Percentiles rank a stretch among this genome's conserved stretches.
Conservation (phyloP, 2,797 vertebrate genomes). For the Philypnodon macrostomus region DNA sequence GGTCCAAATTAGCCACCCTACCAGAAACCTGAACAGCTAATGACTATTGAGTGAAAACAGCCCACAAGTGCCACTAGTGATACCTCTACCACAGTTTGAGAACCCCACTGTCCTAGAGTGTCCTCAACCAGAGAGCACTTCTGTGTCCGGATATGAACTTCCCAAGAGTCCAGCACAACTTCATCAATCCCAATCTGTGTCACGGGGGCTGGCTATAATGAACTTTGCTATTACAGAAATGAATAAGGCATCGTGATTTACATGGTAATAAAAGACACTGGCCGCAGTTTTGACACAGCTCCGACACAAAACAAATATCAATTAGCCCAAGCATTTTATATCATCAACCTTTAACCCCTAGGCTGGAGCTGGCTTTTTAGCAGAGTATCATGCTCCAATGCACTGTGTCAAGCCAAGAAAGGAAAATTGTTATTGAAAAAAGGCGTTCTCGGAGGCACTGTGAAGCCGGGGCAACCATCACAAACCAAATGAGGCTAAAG, state of each 20-base stretch:
- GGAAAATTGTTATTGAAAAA: no score
- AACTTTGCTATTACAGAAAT: conserved; percentile 43
- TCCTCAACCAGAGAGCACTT: no score
- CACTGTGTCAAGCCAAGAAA: no score
- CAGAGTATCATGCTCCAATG: background rate
- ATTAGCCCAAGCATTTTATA: conserved; percentile 37
- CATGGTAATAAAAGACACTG: conserved; percentile 50
- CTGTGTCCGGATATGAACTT: conserved; percentile 2
- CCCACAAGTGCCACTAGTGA: no score
- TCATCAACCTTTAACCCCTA: conserved; percentile 14
- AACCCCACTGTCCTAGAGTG: no score
- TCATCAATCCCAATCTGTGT: conserved; percentile 22
- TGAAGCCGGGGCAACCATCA: no score
- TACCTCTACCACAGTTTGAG: no score
- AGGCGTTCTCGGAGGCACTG: no score
- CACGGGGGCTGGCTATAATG: conserved; percentile 42
- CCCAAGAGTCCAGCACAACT: conserved; percentile 16
- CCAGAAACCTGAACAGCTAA: no score
- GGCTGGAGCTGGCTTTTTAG: background rate
- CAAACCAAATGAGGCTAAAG: no score
- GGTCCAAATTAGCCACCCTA: no score
- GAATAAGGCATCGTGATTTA: conserved; percentile 38
- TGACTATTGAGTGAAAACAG: no score
- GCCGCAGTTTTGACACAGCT: conserved; percentile 34
- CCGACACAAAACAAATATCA: conserved; percentile 55